Evolutionary conservation across 1,140 invertebrate species (phyloP), one percentile per base, ranked within the genome.

Genomic region (Ectropis grisescens): DNA sequence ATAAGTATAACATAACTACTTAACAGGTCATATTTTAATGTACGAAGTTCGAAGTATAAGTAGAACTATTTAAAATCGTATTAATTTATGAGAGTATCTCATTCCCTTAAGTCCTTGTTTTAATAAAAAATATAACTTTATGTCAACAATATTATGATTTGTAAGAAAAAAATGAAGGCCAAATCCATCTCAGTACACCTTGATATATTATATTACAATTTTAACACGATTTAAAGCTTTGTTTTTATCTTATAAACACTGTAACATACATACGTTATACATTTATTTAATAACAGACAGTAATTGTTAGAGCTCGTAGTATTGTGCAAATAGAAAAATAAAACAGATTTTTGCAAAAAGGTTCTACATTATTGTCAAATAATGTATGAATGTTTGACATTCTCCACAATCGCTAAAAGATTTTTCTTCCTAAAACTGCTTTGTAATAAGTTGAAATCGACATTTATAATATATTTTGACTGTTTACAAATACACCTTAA

Each of bases 171-270:
- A n/a, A n/a, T n/a, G n/a, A n/a, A n/a, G n/a, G n/a, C n/a, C n/a
- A n/a, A n/a, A n/a, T n/a, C n/a, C n/a, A n/a, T n/a, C n/a, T n/a
- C n/a, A n/a, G n/a, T n/a, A n/a, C n/a, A n/a, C n/a, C n/a, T n/a
- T 26, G 3, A 26, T 26, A 26, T 10, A 26, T 31, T 49, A 64
- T 49, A 64, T 58, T 52, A 54, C 42, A 54, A 45, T 48, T 66
- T 70, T 66, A 68, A 67, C 43, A 70, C 67, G 64, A 74, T 70
- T 74, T 78, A 78, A 78, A 78, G 72, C 72, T 74, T 71, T 33
- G 42, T 60, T 76, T 70, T 66, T 48, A 53, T 60, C 55, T 68
- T 68, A 71, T 46, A 64, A 58, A 61, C 48, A 55, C 39, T 39
- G 51, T 52, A 45, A 55, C 35, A 42, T 57, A 57, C 36, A 54